A percentile compares a stretch with the other conserved stretches of the same genome.
These are phyloP conservation scores for Taenaris catops DNA, from an alignment of 2,888 invertebrate species.

Conservation along the genomic window DNA sequence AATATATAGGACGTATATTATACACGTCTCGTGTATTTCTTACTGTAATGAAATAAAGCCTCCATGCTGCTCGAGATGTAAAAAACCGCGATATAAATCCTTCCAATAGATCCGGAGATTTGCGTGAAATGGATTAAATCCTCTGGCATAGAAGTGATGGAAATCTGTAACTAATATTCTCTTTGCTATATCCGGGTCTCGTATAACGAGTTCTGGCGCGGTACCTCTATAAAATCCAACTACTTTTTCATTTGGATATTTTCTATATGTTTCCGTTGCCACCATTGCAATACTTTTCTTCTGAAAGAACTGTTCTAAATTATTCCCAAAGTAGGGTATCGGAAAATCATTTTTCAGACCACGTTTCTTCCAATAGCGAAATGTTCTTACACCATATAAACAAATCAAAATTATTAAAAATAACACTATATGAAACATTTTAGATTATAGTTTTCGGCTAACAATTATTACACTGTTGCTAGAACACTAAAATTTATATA, in stretches of 20 bases:
- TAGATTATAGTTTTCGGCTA: too few species aligned
- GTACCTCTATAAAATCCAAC: conserved; percentile 56
- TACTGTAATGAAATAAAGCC: too few species aligned
- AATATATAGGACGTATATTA: too few species aligned
- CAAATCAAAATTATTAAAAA: conserved; percentile 36
- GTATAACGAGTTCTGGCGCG: conserved; percentile 50
- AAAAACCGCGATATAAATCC: too few species aligned
- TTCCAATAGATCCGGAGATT: too few species aligned
- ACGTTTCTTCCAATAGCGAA: conserved; percentile 54
- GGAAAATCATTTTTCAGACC: conserved; percentile 57
- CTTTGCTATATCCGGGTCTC: conserved; percentile 59
- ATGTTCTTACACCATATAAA: conserved; percentile 46
- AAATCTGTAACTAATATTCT: conserved; percentile 56
- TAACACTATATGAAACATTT: conserved; percentile 36
- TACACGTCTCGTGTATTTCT: too few species aligned
- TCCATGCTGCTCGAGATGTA: too few species aligned
- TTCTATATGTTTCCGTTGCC: conserved; percentile 48
- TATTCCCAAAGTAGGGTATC: conserved; percentile 49
- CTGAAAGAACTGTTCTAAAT: conserved; percentile 45
- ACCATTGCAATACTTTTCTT: conserved; percentile 52
- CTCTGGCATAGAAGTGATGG: conserved; percentile 51
- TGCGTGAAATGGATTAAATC: conserved; percentile 44
- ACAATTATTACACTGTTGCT: too few species aligned
- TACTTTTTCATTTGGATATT: conserved; percentile 56
- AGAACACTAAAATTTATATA: too few species aligned